These are phyloP conservation scores for Oxygymnocypris stewartii DNA, from an alignment of 2,113 vertebrate species.

Conservation along the genomic window DNA sequence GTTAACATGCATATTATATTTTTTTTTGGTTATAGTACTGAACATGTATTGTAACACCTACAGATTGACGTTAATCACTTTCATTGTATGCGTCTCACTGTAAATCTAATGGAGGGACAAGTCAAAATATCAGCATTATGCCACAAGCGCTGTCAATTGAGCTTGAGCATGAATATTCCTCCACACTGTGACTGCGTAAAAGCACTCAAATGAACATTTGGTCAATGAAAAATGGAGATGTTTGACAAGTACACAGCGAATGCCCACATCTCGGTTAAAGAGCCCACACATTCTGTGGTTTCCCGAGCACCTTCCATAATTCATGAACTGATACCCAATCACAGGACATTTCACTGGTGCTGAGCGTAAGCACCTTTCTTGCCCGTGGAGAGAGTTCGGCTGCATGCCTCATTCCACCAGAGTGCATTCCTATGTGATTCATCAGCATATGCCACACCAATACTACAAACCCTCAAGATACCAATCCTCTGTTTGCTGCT, in stretches of 20 bases:
- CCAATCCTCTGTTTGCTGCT: neutral
- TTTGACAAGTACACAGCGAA: conserved; percentile 36
- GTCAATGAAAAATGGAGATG: conserved; percentile 36
- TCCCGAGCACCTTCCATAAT: conserved; percentile 39
- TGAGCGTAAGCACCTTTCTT: conserved; percentile 32
- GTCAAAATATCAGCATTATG: neutral
- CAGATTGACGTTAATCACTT: neutral
- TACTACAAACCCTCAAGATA: neutral
- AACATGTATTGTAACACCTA: neutral
- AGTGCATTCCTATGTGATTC: conserved; percentile 44
- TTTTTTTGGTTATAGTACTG: neutral
- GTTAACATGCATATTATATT: neutral
- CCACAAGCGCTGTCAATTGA: neutral
- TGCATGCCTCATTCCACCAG: conserved; percentile 20
- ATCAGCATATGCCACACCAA: conserved; percentile 46
- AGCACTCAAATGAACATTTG: conserved; percentile 9
- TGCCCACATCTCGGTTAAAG: conserved; percentile 40
- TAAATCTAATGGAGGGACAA: neutral
- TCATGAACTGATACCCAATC: conserved; percentile 47
- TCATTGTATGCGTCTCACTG: neutral
- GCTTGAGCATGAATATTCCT: neutral
- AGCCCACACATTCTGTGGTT: conserved; percentile 47
- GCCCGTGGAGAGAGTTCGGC: conserved; percentile 37
- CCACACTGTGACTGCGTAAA: neutral
- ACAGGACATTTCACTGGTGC: conserved; percentile 20